These are phyloP conservation scores for Eremobia ochroleuca DNA, from an alignment of 2,888 invertebrate genomes.

Conservation along the genomic window DNA sequence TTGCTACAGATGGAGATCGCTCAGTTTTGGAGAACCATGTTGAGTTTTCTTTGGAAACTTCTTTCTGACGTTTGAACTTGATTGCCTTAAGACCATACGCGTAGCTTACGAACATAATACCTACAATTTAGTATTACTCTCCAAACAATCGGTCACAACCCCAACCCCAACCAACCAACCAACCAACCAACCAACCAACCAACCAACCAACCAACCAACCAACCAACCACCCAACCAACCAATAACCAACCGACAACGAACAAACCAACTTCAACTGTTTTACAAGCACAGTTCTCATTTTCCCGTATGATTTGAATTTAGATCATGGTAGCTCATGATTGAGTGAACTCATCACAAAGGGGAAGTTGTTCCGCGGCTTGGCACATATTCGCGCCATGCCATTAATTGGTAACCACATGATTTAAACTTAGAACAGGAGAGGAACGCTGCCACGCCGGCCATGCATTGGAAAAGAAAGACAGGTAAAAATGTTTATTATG, in stretches of 20 bases:
- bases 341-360: slow-evolving; percentile 27
- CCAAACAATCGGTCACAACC: too few species aligned
- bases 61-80: not conserved
- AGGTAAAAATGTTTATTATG: too few species aligned
- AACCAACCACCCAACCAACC: not conserved
- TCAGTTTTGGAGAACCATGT: not conserved
- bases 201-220: not conserved
- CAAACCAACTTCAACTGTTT: not conserved
- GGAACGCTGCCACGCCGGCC: not conserved
- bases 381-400: slow-evolving; percentile 58
- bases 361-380: slow-evolving; percentile 48
- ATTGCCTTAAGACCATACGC: not conserved
- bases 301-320: not conserved
- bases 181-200: not conserved
- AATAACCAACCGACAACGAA: not conserved
- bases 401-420: slow-evolving; percentile 60
- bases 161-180: not conserved
- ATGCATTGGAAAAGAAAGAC: too few species aligned
- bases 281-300: not conserved
- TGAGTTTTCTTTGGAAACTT: not conserved
- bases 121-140: not conserved
- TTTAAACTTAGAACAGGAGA: slow-evolving; percentile 52
- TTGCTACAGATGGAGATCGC: not conserved
- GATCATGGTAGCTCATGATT: slow-evolving; percentile 33
- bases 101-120: not conserved